Percentiles rank a stretch among this genome's conserved stretches.
phyloP scores from a whole-genome alignment of 92 coral and sea anemone species.

The Porites evermanni region DNA sequence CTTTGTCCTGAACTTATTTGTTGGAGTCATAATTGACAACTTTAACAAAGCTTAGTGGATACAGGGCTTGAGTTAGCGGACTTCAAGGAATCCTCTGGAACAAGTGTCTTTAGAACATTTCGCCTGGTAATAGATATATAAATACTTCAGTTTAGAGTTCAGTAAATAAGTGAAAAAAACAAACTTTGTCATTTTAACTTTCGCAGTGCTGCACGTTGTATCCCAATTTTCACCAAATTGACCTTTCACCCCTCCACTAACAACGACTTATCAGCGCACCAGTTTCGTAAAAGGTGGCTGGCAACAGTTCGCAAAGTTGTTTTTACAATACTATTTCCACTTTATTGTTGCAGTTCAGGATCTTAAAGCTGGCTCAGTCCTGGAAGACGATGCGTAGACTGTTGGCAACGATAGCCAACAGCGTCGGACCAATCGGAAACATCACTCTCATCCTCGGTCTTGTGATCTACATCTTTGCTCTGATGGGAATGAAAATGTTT shows the following conservation, averaged over 20 bases:
- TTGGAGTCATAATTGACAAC: slow-evolving; percentile 97
- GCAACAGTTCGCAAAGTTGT: no score
- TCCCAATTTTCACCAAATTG: no score
- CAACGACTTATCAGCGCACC: no score
- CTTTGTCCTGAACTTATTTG: slow-evolving; percentile 89
- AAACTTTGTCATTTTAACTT: no score
- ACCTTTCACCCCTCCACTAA: no score
- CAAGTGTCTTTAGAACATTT: slow-evolving; percentile 87
- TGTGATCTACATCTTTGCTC: slow-evolving; percentile 93
- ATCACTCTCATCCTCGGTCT: slow-evolving; percentile 89
- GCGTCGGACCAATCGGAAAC: slow-evolving; percentile 93
- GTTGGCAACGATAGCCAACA: slow-evolving; percentile 86
- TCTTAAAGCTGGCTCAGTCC: slow-evolving; percentile 91
- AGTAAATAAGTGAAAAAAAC: background rate
- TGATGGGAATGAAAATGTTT: slow-evolving; percentile 88
- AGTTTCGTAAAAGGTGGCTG: no score
- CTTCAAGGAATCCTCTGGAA: slow-evolving; percentile 70
- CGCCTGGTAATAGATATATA: slow-evolving; percentile 64
- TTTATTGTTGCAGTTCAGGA: slow-evolving; percentile 68
- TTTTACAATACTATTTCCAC: background rate
- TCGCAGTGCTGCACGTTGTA: no score
- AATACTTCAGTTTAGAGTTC: no score
- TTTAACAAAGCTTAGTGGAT: slow-evolving; percentile 88
- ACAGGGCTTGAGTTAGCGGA: slow-evolving; percentile 66
- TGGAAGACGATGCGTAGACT: slow-evolving; percentile 96